These are phyloP conservation scores for Turritopsis rubra DNA, from an alignment of 30 jellyfish, hydroid and myxozoan species.

Conservation along the genomic window DNA sequence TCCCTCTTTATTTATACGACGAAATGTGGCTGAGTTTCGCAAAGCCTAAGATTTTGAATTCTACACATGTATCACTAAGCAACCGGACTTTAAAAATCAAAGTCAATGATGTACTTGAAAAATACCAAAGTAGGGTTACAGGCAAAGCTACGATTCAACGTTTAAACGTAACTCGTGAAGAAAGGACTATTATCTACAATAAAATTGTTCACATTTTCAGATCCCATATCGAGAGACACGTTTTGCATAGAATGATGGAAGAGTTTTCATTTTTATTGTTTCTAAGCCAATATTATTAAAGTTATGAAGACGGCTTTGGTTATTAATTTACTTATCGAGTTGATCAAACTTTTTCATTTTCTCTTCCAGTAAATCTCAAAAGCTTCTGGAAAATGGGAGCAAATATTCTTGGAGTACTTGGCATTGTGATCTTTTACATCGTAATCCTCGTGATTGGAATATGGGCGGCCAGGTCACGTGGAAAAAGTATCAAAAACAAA, in stretches of 20 bases:
- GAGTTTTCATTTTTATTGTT: not conserved
- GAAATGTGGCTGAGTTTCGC: no score
- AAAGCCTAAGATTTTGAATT: no score
- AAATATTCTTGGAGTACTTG: conserved; percentile 73
- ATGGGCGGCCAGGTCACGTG: conserved; percentile 75
- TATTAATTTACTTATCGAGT: not conserved
- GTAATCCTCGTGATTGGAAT: conserved; percentile 81
- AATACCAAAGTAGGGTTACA: no score
- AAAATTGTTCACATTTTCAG: not conserved
- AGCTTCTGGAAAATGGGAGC: conserved; percentile 60
- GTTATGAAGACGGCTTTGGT: not conserved
- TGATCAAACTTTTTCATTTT: not conserved
- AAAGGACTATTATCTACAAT: not conserved
- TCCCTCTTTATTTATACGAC: no score
- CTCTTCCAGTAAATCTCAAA: not conserved
- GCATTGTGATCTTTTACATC: conserved; percentile 72
- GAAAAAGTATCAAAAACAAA: conserved; percentile 12
- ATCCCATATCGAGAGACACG: not conserved
- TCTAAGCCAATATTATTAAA: not conserved
- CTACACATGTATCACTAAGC: no score
- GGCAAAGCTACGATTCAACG: not conserved
- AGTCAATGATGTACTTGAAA: no score
- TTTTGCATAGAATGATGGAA: not conserved
- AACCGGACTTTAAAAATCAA: no score
- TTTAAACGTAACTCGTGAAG: not conserved